Conservation (phyloP, 2,888 invertebrate genomes). For the Lithosia quadra region DNA sequence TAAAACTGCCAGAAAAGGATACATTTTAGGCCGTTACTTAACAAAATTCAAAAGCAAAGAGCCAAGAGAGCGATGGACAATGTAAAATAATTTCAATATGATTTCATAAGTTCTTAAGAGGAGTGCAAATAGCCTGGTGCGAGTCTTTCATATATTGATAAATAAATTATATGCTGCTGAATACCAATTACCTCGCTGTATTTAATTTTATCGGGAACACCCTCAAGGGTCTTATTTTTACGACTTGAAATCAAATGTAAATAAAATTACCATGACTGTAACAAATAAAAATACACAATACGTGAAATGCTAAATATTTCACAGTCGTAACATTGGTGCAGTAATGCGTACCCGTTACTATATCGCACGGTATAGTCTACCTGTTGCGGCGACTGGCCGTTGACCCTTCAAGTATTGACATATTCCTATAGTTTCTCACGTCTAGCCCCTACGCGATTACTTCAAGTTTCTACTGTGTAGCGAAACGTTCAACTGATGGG, state of each 20-base stretch:
- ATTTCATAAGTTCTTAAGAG: too few relatives aligned
- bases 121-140: too few relatives aligned
- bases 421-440: constrained; percentile 86
- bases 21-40: too few relatives aligned
- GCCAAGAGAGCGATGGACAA: too few relatives aligned
- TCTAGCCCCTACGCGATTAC: constrained; percentile 72
- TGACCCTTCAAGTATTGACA: constrained; percentile 86
- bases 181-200: neutral
- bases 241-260: neutral
- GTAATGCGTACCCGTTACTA: constrained; percentile 69
- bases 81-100: too few relatives aligned
- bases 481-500: constrained; percentile 50
- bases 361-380: constrained; percentile 73
- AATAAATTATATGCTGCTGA: neutral
- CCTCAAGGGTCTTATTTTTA: neutral
- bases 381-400: constrained; percentile 80
- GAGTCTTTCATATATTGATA: neutral
- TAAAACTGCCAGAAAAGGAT: too few relatives aligned
- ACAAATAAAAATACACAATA: constrained; percentile 32
- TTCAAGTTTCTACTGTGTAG: constrained; percentile 66
- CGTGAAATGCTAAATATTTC: constrained; percentile 44
- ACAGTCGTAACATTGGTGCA: constrained; percentile 46
- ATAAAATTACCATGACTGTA: constrained; percentile 18
- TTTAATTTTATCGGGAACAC: neutral
- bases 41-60: too few relatives aligned